A percentile compares a stretch with the other conserved stretches of the same genome.
phyloP scores from a whole-genome alignment of 2,797 vertebrate genomes.

The Lepilemur septentrionalis region DNA sequence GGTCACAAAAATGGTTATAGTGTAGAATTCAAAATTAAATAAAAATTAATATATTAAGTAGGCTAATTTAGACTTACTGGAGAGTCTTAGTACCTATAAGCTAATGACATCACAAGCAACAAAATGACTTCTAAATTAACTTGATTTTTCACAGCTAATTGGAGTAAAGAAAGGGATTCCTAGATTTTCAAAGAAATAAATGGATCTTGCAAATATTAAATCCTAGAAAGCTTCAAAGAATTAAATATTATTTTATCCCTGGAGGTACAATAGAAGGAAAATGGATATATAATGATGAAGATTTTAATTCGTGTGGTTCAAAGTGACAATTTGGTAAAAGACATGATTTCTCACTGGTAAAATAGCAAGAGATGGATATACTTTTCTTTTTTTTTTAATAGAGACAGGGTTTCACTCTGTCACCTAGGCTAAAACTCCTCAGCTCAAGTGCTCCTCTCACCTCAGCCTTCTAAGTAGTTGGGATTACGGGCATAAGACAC shows the following conservation, averaged over 20 bases:
- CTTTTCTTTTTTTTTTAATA: neutral
- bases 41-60: neutral
- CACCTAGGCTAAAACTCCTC: neutral
- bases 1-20: neutral
- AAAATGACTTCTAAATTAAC: conserved; percentile 12
- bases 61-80: neutral
- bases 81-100: neutral
- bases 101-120: neutral
- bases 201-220: neutral
- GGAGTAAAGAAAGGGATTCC: neutral
- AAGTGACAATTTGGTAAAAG: neutral
- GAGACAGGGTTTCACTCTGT: neutral
- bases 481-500: neutral
- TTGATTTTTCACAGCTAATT: neutral
- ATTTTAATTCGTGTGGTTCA: neutral
- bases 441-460: neutral
- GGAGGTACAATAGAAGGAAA: neutral
- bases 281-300: neutral
- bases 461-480: neutral
- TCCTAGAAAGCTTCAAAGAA: neutral
- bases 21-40: conserved; percentile 1
- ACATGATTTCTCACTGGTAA: neutral
- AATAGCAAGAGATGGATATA: neutral
- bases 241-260: conserved; percentile 6
- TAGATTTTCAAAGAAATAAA: neutral